phyloP scores from a whole-genome alignment of 1,140 invertebrate genomes.

The Apis florea region DNA sequence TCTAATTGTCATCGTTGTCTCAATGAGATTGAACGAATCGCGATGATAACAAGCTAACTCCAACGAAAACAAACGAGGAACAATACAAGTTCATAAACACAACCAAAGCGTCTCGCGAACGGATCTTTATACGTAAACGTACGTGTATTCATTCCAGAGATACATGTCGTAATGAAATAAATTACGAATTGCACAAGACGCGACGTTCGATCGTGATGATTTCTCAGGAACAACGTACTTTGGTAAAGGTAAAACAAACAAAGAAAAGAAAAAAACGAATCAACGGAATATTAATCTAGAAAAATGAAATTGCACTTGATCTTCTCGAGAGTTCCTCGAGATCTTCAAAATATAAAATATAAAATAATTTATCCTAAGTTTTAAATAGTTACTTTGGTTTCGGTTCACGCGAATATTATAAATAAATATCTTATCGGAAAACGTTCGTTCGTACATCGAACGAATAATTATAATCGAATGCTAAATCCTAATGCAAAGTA shows the following conservation, averaged over 20 bases:
- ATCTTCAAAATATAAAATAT: not conserved
- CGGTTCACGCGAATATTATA: not conserved
- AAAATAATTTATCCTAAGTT: not conserved
- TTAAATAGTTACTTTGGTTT: not conserved
- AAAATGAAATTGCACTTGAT: slow-evolving; percentile 20
- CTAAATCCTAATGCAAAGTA: too few relatives aligned
- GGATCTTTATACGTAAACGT: not conserved
- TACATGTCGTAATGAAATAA: not conserved
- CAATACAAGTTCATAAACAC: not conserved
- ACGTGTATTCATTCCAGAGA: not conserved
- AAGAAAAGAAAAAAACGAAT: not conserved
- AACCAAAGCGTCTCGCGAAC: not conserved
- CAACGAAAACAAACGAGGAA: slow-evolving; percentile 18
- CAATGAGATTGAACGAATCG: not conserved
- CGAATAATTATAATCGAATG: too few relatives aligned
- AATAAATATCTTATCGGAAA: slow-evolving; percentile 22
- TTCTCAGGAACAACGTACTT: slow-evolving; percentile 2
- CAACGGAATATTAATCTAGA: not conserved
- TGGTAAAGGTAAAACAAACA: not conserved
- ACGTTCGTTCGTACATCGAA: not conserved
- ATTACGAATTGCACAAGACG: not conserved
- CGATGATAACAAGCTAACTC: slow-evolving; percentile 8
- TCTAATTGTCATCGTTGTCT: not conserved
- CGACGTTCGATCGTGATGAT: not conserved
- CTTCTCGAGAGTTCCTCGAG: not conserved